phyloP scores from a whole-genome alignment of 2,797 vertebrate species.

The Psittacula echo region DNA sequence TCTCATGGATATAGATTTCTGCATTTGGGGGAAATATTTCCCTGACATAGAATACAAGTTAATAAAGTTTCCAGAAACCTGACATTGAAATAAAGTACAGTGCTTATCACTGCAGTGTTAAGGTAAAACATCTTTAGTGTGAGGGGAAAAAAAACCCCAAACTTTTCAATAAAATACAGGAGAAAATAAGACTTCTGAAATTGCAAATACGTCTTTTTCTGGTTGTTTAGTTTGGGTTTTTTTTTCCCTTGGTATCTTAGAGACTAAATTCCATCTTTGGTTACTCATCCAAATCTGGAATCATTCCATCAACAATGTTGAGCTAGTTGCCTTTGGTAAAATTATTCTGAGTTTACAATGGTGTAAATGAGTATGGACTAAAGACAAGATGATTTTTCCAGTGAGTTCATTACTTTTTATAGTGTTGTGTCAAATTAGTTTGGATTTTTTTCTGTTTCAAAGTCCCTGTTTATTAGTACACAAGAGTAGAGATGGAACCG shows the following conservation, averaged over 20 bases:
- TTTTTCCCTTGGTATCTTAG: neutral
- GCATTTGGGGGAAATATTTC: neutral
- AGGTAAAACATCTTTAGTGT: neutral
- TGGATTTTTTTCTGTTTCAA: neutral
- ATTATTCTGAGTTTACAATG: neutral
- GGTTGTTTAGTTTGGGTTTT: accelerated
- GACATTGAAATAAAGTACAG: neutral
- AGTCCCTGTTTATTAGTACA: neutral
- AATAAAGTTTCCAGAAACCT: neutral
- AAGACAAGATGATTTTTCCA: neutral
- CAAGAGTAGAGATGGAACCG: neutral
- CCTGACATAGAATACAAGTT: neutral
- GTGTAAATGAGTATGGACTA: neutral
- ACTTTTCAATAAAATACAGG: neutral
- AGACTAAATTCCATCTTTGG: neutral
- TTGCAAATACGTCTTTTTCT: neutral
- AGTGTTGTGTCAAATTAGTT: neutral
- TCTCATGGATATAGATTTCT: neutral
- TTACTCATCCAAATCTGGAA: neutral
- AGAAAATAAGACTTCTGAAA: neutral
- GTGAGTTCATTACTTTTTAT: neutral
- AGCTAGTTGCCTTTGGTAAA: neutral
- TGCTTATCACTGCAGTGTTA: neutral
- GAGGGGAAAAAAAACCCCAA: accelerated
- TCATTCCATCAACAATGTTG: neutral